phyloP scores from a whole-genome alignment of 2,797 vertebrate genomes.

The Sebastes kiyomatsui region DNA sequence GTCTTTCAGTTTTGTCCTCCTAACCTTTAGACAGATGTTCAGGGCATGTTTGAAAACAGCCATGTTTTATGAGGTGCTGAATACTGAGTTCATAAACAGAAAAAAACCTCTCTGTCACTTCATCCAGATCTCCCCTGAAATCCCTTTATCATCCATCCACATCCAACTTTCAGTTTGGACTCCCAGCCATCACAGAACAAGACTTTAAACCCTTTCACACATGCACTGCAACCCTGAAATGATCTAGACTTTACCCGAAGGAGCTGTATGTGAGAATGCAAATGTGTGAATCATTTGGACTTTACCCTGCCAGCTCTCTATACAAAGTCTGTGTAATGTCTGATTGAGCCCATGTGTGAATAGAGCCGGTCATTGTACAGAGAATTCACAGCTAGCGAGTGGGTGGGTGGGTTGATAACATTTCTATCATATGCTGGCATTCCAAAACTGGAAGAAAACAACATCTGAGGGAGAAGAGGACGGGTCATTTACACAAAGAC shows the following conservation, averaged over 20 bases:
- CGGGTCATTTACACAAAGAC: background rate
- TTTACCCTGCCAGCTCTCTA: background rate
- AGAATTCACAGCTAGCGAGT: background rate
- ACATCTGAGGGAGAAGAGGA: background rate
- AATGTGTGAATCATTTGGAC: background rate
- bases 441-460: background rate
- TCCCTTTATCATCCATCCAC: slow-evolving; percentile 6
- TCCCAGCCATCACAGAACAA: background rate
- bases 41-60: slow-evolving; percentile 26
- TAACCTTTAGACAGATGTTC: slow-evolving; percentile 40
- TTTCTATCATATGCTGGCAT: background rate
- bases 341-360: background rate
- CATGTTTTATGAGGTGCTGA: slow-evolving; percentile 56
- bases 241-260: background rate
- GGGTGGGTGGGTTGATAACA: background rate
- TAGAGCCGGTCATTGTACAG: background rate
- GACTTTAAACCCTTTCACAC: background rate
- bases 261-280: background rate
- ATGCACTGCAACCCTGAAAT: background rate
- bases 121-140: slow-evolving; percentile 2
- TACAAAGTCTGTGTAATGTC: background rate
- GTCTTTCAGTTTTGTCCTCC: slow-evolving; percentile 14
- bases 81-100: slow-evolving; percentile 46
- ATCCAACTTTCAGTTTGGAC: background rate
- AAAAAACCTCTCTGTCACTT: slow-evolving; percentile 3